Percentiles rank a stretch among this genome's conserved stretches.
Evolutionary conservation across 2,888 invertebrate species (phyloP).

Genomic region (Mellilla xanthometata): DNA sequence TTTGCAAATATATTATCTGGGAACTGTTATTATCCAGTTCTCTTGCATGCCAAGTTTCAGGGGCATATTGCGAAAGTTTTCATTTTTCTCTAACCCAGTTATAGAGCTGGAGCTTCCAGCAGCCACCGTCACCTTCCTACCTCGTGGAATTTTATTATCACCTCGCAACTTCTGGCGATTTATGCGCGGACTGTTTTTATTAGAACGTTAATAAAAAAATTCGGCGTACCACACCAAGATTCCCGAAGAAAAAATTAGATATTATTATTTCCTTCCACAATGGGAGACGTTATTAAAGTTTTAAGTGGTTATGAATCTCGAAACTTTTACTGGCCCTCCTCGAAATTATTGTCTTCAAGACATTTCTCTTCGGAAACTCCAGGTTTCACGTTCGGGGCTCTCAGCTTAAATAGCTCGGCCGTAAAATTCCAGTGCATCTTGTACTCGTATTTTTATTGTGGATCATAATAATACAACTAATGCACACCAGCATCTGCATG

Average conservation of each 20-base stretch:
- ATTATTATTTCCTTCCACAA: slow-evolving; percentile 21
- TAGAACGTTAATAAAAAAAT: slow-evolving; percentile 12
- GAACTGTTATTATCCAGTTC: slow-evolving; percentile 58
- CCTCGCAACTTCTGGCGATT: slow-evolving; percentile 50
- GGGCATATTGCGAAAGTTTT: slow-evolving; percentile 74
- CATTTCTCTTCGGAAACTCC: slow-evolving; percentile 4
- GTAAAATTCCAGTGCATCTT: slow-evolving; percentile 17
- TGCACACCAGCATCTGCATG: slow-evolving; percentile 34
- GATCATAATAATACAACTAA: slow-evolving; percentile 29
- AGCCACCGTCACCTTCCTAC: slow-evolving; percentile 54
- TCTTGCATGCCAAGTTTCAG: slow-evolving; percentile 53
- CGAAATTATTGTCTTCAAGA: slow-evolving; percentile 16
- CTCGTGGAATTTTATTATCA: slow-evolving; percentile 57
- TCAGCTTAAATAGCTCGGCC: slow-evolving; percentile 15
- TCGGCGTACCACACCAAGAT: slow-evolving; percentile 2
- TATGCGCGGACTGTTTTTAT: slow-evolving; percentile 25
- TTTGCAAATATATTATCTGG: slow-evolving; percentile 58
- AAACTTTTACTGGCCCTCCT: slow-evolving; percentile 20
- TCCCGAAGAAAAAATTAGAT: slow-evolving; percentile 12
- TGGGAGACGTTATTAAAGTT: slow-evolving; percentile 25
- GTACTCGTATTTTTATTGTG: slow-evolving; percentile 20
- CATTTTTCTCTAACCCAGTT: slow-evolving; percentile 76
- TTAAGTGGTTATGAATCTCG: slow-evolving; percentile 27
- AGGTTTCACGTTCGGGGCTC: slow-evolving; percentile 10
- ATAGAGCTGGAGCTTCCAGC: slow-evolving; percentile 49